Evolutionary conservation across 2,888 invertebrate genomes (phyloP), one percentile per base, ranked within the genome.

Genomic region (Apoda limacodes): DNA sequence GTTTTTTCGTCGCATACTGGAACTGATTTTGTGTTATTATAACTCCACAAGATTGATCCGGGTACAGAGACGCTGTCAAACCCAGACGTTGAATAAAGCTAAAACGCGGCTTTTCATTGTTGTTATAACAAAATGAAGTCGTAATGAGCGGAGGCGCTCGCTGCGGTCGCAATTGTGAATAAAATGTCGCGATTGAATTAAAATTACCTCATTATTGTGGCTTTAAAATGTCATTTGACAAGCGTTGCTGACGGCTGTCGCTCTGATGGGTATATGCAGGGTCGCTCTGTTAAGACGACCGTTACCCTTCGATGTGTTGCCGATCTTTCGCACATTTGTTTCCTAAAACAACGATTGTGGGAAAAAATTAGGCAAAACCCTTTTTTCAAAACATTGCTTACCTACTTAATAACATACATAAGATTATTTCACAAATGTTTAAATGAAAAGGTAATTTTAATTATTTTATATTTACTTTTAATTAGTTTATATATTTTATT

Each of bases 91-190:
- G 67, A 68, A 68, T 68, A 61, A 65, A 68, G 50, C 44, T 43
- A 45, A 45, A 47, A 35, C 28, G 42, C 41, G 45, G 50, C 45
- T 52, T 48, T 52, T 54, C 55, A 70, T 78, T 76, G 72, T 78
- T 72, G 71, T 71, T 66, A 69, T 58, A 70, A 69, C 63, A 74
- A 76, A 76, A 76, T 76, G 67, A 75, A 78, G 75, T 57, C 66
- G 58, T 75, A 78, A 76, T 78, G 74, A 76, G 76, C 61, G 55
- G 63, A 5, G 17, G 17, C 17, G 55, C 31, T 20, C 37, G 42
- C 42, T 34, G 47, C 39, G 37, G 45, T 45, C 50, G 46, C 53
- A 53, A 47, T 56, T 57, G 57, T 52, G 53, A 56, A 52, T 52
- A 51, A 54, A 70, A 67, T 64, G 67, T 66, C 59, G 60, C 52